Percentiles rank a stretch among this genome's conserved stretches.
Conservation (phyloP, 2,113 vertebrate genomes). For the Elanoides forficatus region DNA sequence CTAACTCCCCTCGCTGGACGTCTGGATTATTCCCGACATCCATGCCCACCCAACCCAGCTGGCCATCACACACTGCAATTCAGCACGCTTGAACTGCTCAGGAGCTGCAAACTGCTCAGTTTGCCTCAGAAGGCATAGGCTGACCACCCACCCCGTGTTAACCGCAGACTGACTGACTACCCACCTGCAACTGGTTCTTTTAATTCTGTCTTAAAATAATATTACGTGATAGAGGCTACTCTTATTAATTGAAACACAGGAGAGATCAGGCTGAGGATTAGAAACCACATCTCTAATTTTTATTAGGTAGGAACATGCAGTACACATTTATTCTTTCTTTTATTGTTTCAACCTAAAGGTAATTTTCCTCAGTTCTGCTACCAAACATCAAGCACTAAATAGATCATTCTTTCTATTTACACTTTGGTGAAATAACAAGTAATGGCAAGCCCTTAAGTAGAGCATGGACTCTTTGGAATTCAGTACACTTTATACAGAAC, state of each 20-base stretch:
- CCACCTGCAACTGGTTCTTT: not conserved
- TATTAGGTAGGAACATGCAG: not conserved
- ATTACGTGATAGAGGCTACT: not conserved
- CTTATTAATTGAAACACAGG: not conserved
- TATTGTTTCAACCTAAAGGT: not conserved
- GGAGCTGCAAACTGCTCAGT: not conserved
- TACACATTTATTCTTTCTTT: not conserved
- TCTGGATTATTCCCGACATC: not conserved
- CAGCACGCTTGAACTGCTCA: not conserved
- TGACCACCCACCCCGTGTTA: not conserved
- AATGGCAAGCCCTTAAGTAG: not conserved
- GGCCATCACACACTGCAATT: rapidly evolving
- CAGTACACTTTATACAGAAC: not conserved
- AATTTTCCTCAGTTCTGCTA: not conserved
- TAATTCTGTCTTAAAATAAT: not conserved
- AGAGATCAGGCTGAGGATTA: not conserved
- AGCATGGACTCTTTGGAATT: not conserved
- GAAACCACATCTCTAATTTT: conserved; percentile 2
- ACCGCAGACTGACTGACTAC: not conserved
- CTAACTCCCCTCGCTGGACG: not conserved
- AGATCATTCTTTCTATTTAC: not conserved
- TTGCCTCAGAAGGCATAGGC: not conserved
- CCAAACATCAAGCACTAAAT: not conserved
- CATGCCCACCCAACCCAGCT: not conserved
- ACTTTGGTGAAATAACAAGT: not conserved